Base-by-base conservation (phyloP, 2,113 vertebrate genomes). In the Ardeotis arabs region DNA sequence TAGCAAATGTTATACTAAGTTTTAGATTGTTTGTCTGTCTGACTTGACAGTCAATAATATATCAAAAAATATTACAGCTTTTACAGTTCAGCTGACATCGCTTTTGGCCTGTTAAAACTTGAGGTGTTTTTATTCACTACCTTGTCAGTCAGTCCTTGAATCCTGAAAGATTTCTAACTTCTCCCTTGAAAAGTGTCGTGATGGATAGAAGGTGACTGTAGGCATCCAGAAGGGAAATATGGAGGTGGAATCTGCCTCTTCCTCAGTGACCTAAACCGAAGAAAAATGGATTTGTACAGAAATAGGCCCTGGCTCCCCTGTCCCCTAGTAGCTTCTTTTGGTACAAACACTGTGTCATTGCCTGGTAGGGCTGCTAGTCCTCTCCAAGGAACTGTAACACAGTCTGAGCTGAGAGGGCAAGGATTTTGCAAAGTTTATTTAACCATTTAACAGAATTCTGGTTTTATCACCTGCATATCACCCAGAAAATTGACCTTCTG, bases 111-210 rank as follows among this genome's bases (percentile, higher is more conserved):
- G 86, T 52, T 82, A 75, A 82, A 76, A 87, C n/a, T 66, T 60
- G n/a, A 92, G 23, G 8, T 72, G 12, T 55, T 96, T 93, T 93
- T 95, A 89, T 89, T 96, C 80, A 78, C 58, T 84, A 27, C 6
- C 17, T 16, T 91, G 80, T 93, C 95, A 96, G 17, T 95, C 84
- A 94, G 96, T 58, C 89, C 90, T 96, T 96, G 94, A 94, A 72
- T 37, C 25, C 45, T 33, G 45, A 89, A 28, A 95, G 89, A 94
- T 96, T 96, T 96, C 92, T 79, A 69, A 79, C 80, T 87, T 95
- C 35, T 89, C 15, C 92, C 86, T 96, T 96, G 94, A 94, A 94
- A 87, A 25, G 23, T 73, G 77, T 81, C 66, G 35, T 89, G 77
- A 95, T 73, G 45, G 41, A 95, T 96, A 92, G 66, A 94, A 80